Evolutionary conservation across 2,113 vertebrate genomes (phyloP).

Genomic region (Peromyscus californicus): DNA sequence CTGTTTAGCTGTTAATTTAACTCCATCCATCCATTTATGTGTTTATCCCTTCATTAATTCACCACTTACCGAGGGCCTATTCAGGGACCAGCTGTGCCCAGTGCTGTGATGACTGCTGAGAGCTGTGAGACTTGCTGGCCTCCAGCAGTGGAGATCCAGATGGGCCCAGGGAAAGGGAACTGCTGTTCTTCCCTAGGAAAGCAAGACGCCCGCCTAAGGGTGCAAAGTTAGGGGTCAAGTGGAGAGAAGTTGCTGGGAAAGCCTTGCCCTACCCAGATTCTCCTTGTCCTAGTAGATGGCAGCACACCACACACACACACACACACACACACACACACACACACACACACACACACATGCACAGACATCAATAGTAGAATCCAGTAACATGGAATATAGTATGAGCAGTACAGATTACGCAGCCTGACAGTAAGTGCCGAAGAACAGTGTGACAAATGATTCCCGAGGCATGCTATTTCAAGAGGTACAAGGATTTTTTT

Average conservation of each 20-base stretch:
- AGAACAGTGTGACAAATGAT: background rate
- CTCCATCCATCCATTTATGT: background rate
- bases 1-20: conserved; percentile 15
- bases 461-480: background rate
- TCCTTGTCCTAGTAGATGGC: background rate
- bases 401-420: background rate
- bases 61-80: background rate
- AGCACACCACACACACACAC: background rate
- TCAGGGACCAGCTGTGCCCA: background rate
- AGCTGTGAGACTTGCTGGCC: background rate
- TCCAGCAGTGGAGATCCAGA: background rate
- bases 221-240: background rate
- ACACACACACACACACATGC: background rate
- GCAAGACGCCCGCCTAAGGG: background rate
- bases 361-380: background rate
- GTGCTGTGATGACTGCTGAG: background rate
- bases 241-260: background rate
- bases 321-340: background rate
- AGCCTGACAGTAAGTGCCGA: background rate
- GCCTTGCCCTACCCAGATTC: background rate
- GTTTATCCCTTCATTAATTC: conserved; percentile 41
- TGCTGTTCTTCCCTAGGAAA: no score
- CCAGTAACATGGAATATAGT: background rate
- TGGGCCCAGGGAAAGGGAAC: background rate
- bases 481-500: background rate